Percentiles rank a stretch among this genome's conserved stretches.
Conservation (phyloP, 2,797 vertebrate species). For the Parambassis ranga region DNA sequence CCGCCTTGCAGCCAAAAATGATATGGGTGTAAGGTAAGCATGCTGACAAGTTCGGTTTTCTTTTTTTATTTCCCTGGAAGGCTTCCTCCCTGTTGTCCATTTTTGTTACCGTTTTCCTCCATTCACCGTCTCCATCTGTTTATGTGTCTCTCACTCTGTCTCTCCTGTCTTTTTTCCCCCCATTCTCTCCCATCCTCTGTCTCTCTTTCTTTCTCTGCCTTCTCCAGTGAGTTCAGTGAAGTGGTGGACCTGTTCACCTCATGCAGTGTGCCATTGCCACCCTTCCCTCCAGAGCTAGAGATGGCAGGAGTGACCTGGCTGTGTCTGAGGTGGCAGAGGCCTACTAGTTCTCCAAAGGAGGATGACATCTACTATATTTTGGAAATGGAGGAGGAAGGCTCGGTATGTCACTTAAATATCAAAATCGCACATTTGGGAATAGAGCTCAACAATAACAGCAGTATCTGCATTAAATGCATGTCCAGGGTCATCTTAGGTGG, state of each 20-base stretch:
- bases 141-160: constrained; percentile 43
- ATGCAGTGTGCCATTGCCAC: constrained; percentile 93
- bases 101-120: constrained; percentile 47
- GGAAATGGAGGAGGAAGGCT: constrained; percentile 98
- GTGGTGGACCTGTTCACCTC: constrained; percentile 95
- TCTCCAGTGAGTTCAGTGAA: constrained; percentile 93
- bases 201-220: constrained; percentile 47
- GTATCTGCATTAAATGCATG: too few species aligned
- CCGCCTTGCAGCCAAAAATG: constrained; percentile 95
- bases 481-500: too few species aligned
- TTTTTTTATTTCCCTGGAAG: not conserved
- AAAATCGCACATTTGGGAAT: not conserved
- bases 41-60: too few species aligned
- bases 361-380: constrained; percentile 93
- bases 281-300: constrained; percentile 89
- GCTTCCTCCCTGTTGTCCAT: constrained; percentile 31
- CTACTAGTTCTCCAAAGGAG: constrained; percentile 91
- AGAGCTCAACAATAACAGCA: not conserved
- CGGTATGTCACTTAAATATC: constrained; percentile 77
- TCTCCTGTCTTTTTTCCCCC: constrained; percentile 31
- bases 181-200: constrained; percentile 48
- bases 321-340: constrained; percentile 92
- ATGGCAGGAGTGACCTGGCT: constrained; percentile 93
- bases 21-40: constrained; percentile 91
- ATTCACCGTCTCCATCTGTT: constrained; percentile 52